A percentile compares a stretch with the other conserved stretches of the same genome.
Evolutionary conservation across 2,888 invertebrate genomes (phyloP).

Genomic region (Tethea ocularis): DNA sequence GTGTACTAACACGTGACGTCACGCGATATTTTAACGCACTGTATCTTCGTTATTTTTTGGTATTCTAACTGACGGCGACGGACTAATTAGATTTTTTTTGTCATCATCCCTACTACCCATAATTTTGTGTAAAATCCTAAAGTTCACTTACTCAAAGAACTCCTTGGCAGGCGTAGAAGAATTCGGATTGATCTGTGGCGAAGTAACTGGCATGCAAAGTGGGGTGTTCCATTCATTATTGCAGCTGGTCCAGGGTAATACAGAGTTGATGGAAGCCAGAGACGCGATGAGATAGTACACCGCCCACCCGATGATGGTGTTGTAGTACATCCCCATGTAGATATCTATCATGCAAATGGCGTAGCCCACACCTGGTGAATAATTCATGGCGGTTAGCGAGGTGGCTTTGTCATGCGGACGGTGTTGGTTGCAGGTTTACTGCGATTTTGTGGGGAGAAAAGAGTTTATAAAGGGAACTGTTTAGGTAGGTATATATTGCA

Average conservation of each 20-base stretch:
- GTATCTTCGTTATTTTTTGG: too few relatives aligned
- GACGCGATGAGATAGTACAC: constrained; percentile 95
- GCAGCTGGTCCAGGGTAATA: constrained; percentile 94
- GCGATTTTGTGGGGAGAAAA: not conserved
- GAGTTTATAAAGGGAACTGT: too few relatives aligned
- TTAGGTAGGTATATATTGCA: too few relatives aligned
- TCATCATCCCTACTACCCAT: too few relatives aligned
- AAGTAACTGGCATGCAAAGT: constrained; percentile 87
- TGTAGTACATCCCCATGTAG: constrained; percentile 98
- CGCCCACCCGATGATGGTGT: constrained; percentile 98
- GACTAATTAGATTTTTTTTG: too few relatives aligned
- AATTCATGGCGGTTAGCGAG: not conserved
- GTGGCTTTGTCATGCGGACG: not conserved
- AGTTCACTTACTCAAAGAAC: constrained; percentile 90
- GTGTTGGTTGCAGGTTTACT: not conserved
- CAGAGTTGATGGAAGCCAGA: constrained; percentile 90
- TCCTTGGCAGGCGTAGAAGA: constrained; percentile 92
- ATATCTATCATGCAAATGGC: constrained; percentile 98
- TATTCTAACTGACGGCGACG: too few relatives aligned
- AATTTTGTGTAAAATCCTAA: too few relatives aligned
- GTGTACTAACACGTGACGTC: too few relatives aligned
- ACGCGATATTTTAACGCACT: too few relatives aligned
- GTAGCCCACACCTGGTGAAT: constrained; percentile 92
- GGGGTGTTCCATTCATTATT: constrained; percentile 94
- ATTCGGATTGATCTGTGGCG: constrained; percentile 77